Evolutionary conservation across 2,113 vertebrate genomes (phyloP), one percentile per base, ranked within the genome.

Genomic region (Siniperca chuatsi): DNA sequence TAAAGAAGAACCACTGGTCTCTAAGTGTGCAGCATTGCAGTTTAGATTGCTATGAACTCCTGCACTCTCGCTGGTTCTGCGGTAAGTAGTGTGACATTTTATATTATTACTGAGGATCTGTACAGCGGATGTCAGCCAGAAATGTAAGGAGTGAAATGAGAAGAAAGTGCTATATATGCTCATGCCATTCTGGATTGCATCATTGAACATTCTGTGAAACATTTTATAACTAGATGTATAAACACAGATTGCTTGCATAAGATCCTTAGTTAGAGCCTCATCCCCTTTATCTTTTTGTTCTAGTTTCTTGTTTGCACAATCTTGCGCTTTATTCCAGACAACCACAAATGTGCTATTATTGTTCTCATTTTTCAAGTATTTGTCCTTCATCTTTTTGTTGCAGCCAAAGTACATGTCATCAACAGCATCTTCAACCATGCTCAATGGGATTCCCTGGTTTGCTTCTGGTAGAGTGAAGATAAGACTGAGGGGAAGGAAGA

Each of bases 331-430:
- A 20, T 46, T 25, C 81, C 81, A 88, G 10, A 3, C 35, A 0
- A 23, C 0, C 0, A 0, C 1, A 55, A 85, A 88, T 8, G 0
- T 0, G 7, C 29, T 2, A 29, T 29, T 29, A 29, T 29, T 29
- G 1, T 29, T 29, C 29, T 29, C 29, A 29, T 29, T 29, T 40
- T 0, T 9, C 0, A 79, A 64, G 35, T 82, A 88, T 3, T 5
- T 64, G 1, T 6, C 8, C 0, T 58, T 13, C 89, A 88, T 90
- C 0, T 0, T 1, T 29, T 40, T 0, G 0, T 1, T 20, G 68
- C 89, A 88, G 55, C 4, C 44, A 8, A 2, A 25, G 75, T 84
- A 90, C 89, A 72, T 86, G 71, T 87, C 84, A 50, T 89, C 87
- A 10, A 87, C 78, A 25, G 87, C 46, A 11, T 70, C 15, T 21